Evolutionary conservation across 2,797 vertebrate species (phyloP), one percentile per base, ranked within the genome.

Genomic region (Acanthiza pusilla): DNA sequence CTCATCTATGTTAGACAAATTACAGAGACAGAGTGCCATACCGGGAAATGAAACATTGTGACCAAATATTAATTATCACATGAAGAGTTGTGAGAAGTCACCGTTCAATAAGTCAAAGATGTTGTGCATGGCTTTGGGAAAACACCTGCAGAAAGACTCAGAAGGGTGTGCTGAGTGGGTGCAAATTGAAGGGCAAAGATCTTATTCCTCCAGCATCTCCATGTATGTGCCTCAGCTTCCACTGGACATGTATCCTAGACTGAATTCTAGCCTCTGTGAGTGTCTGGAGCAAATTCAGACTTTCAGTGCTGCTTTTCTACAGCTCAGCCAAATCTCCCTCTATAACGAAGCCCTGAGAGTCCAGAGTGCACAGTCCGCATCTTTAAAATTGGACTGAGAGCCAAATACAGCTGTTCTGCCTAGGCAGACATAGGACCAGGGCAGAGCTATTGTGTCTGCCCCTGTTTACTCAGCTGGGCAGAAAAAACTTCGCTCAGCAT

Each of bases 231-330:
- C 45, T 86, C 63, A 72, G 7, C 36, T 88, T 74, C 61, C 4
- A 3, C 18, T 57, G 34, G 26, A 25, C 16, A 38, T 0, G 0
- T 50, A 62, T 5, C 19, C 30, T 17, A 51, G 67, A 61, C 5
- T 3, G n/a, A 51, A 54, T 47, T 85, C 11, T 65, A 58, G 21
- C 9, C 27, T 18, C 6, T 3, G 2, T n/a, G n/a, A 58, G 22
- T 16, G 7, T 54, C 13, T 38, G 70, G 47, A 76, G 34, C 19
- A 54, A 40, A 58, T 34, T 73, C 63, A 79, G 66, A 50, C 10
- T 45, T 75, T 29, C n/a, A 54, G 0, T n/a, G 25, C 11, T 6
- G 2, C 42, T 92, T 80, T 43, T 76, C 40, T 60, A 32, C 26
- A 29, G 11, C 47, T 66, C 53, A 70, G 27, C 25, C 36, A 58